Conservation (phyloP, 2,797 vertebrate genomes). For the Taeniopygia guttata region DNA sequence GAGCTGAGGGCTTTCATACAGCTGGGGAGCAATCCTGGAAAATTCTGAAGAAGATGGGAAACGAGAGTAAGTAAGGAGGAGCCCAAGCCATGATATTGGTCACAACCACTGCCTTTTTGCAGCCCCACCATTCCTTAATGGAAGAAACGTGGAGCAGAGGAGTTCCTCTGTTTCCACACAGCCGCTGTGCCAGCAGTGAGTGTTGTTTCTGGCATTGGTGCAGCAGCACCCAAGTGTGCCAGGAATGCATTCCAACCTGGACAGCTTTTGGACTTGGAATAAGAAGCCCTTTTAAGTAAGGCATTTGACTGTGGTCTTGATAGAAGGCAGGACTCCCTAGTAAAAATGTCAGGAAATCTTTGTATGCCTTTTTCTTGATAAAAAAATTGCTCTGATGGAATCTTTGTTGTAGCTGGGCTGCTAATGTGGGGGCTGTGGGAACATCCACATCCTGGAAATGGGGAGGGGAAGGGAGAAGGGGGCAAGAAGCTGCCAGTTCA, state of each 20-base stretch:
- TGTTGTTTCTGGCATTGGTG: neutral
- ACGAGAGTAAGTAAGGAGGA: neutral
- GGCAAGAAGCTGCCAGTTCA: neutral
- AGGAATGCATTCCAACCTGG: neutral
- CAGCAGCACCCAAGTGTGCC: neutral
- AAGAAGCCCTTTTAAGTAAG: neutral
- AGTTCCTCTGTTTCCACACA: neutral
- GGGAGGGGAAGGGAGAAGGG: neutral
- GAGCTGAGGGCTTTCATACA: neutral
- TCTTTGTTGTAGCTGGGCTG: neutral
- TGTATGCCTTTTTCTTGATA: neutral
- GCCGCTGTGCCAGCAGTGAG: neutral
- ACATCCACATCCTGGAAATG: neutral
- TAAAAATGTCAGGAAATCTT: neutral
- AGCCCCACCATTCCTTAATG: neutral
- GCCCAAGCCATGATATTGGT: neutral
- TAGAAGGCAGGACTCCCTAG: neutral
- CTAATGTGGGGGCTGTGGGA: neutral
- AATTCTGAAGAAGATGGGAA: neutral
- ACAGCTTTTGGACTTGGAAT: neutral
- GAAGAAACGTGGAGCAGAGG: neutral
- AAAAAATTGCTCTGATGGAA: neutral
- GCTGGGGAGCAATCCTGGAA: neutral
- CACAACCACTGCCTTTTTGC: neutral
- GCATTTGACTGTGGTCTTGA: neutral